Evolutionary conservation across 2,113 vertebrate genomes (phyloP).

Genomic region (Corythornis vintsioides): DNA sequence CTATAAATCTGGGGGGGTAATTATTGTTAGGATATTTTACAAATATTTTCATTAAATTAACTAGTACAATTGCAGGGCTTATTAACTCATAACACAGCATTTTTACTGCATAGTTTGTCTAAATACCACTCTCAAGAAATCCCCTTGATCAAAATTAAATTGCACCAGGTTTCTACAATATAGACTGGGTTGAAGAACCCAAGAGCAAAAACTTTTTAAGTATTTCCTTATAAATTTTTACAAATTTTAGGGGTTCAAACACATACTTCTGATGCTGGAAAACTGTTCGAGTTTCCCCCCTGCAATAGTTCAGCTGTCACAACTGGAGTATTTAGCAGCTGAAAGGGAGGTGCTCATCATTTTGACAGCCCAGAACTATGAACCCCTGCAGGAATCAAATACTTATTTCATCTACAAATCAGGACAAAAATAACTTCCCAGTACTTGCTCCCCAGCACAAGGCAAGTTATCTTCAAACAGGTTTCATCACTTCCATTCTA

Average conservation of each 20-base stretch:
- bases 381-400: rapidly evolving
- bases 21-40: not conserved
- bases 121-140: not conserved
- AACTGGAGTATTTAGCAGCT: not conserved
- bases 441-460: not conserved
- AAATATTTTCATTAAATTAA: not conserved
- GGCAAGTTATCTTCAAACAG: rapidly evolving
- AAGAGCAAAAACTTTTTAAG: rapidly evolving
- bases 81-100: not conserved
- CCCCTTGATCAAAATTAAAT: not conserved
- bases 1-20: not conserved
- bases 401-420: rapidly evolving
- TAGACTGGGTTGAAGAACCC: rapidly evolving
- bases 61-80: not conserved
- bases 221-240: not conserved
- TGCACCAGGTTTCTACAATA: not conserved
- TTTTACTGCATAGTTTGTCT: not conserved
- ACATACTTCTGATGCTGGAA: not conserved
- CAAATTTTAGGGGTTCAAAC: not conserved
- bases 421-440: not conserved
- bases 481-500: rapidly evolving
- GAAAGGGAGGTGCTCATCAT: not conserved
- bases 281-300: not conserved
- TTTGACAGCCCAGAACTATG: not conserved
- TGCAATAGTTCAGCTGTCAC: rapidly evolving